Evolutionary conservation across 2,113 vertebrate genomes (phyloP).

Genomic region (Rhynchopsitta pachyrhyncha): DNA sequence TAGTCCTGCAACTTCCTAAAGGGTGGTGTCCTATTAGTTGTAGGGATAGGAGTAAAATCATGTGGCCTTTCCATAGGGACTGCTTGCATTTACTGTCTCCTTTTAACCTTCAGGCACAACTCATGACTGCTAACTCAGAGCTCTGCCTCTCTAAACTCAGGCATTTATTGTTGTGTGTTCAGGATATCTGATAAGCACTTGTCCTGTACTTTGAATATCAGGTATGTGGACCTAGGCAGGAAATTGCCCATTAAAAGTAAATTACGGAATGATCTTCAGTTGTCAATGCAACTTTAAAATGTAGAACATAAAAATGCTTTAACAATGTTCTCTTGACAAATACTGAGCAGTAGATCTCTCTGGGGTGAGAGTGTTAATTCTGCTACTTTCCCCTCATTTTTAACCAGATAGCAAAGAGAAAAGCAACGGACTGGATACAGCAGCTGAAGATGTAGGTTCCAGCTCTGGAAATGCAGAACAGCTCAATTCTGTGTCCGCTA

Average conservation of each 20-base stretch:
- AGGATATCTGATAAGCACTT: background rate
- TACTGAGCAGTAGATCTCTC: no score
- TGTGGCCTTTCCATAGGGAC: background rate
- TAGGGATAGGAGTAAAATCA: background rate
- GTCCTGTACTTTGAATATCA: background rate
- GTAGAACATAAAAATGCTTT: background rate
- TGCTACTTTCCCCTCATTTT: background rate
- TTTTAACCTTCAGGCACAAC: background rate
- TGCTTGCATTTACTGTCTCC: background rate
- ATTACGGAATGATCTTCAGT: background rate
- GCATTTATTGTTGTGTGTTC: background rate
- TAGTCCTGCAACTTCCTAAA: background rate
- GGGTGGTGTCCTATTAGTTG: background rate
- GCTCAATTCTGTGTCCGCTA: background rate
- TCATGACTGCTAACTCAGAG: background rate
- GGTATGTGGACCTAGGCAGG: background rate
- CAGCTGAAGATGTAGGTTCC: constrained; percentile 31
- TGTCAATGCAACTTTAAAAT: background rate
- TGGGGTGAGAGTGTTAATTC: background rate
- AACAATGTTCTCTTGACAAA: background rate
- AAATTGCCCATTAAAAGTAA: background rate
- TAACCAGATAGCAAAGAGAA: constrained; percentile 42
- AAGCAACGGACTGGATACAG: background rate
- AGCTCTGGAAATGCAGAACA: constrained; percentile 24
- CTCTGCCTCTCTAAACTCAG: background rate